phyloP scores from a whole-genome alignment of 1,140 invertebrate species.

The Drosophila lini region DNA sequence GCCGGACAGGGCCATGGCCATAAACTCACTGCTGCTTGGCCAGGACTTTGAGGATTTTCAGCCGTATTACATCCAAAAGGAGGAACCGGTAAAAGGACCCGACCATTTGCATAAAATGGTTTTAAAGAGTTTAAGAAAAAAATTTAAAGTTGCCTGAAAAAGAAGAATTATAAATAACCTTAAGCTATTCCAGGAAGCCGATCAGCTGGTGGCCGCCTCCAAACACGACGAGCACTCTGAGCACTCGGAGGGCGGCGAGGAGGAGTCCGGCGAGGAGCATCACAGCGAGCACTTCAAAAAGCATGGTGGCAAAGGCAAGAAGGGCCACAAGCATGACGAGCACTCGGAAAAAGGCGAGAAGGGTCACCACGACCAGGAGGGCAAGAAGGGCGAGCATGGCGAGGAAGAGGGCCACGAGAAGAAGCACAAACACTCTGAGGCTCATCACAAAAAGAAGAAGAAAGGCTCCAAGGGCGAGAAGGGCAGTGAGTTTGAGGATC shows the following conservation, averaged over 20 bases:
- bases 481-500: slow-evolving; percentile 87
- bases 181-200: slow-evolving; percentile 9
- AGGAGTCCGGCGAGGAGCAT: slow-evolving; percentile 86
- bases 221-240: slow-evolving; percentile 59
- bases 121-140: not conserved
- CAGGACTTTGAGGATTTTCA: slow-evolving; percentile 50
- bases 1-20: slow-evolving; percentile 60
- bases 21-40: slow-evolving; percentile 41
- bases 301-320: slow-evolving; percentile 86
- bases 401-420: slow-evolving; percentile 91
- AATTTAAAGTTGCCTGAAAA: not conserved
- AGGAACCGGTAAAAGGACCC: slow-evolving; percentile 1
- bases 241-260: slow-evolving; percentile 80
- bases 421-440: slow-evolving; percentile 90
- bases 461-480: slow-evolving; percentile 91
- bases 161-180: not conserved
- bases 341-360: slow-evolving; percentile 86
- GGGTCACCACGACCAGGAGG: slow-evolving; percentile 89
- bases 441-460: slow-evolving; percentile 89
- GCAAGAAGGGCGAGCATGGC: slow-evolving; percentile 89
- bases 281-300: slow-evolving; percentile 86
- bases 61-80: slow-evolving; percentile 26
- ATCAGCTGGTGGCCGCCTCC: slow-evolving; percentile 79
- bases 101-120: not conserved
- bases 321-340: slow-evolving; percentile 76